Evolutionary conservation across 2,797 vertebrate species (phyloP).

Genomic region (Anomalospiza imberbis): DNA sequence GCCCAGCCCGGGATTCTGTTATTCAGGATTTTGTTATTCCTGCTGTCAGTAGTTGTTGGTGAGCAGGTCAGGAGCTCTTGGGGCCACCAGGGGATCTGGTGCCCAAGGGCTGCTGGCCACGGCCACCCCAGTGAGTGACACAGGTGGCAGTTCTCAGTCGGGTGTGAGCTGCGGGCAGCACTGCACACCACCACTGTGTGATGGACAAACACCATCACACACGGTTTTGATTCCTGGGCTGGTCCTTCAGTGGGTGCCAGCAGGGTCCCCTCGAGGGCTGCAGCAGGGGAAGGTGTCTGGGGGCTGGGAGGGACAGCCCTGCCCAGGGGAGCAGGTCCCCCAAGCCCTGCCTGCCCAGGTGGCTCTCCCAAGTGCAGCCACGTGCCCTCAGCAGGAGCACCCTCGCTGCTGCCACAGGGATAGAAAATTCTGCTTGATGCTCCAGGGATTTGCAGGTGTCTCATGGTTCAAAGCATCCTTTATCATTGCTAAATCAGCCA

Average conservation of each 20-base stretch:
- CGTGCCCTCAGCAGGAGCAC: background rate
- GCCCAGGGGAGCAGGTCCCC: background rate
- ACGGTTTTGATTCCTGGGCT: background rate
- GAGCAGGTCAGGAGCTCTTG: background rate
- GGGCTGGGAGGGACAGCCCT: background rate
- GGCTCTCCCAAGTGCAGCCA: background rate
- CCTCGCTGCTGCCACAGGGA: background rate
- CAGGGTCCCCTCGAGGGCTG: background rate
- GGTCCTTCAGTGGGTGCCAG: background rate
- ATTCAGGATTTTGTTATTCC: background rate
- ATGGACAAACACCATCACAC: background rate
- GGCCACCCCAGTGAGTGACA: background rate
- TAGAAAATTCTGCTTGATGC: background rate
- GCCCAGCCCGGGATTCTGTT: background rate
- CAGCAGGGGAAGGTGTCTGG: background rate
- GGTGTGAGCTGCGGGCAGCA: background rate
- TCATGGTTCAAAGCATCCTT: slow-evolving; percentile 44
- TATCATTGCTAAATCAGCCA: slow-evolving; percentile 44
- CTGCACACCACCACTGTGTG: background rate
- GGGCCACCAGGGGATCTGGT: background rate
- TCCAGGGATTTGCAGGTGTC: slow-evolving; percentile 21
- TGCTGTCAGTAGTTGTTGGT: background rate
- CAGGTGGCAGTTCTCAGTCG: background rate
- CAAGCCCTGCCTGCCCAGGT: background rate
- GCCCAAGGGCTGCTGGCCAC: background rate